Conservation (phyloP, 2,113 vertebrate genomes). For the Podarcis raffonei region DNA sequence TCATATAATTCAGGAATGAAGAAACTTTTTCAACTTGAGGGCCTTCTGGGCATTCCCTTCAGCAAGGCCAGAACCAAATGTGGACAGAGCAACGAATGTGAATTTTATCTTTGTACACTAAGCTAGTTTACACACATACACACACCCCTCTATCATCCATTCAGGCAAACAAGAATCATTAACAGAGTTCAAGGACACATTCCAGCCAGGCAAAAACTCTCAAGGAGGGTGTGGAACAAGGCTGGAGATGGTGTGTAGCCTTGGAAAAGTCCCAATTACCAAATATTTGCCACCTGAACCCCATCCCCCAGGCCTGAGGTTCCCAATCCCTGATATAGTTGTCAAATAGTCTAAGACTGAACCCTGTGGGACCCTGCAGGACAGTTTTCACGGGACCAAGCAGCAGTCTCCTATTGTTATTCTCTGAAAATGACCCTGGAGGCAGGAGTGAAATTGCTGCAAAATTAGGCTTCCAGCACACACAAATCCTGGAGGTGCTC, state of each 20-base stretch:
- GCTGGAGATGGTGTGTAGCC: no score
- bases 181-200: neutral
- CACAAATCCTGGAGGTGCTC: neutral
- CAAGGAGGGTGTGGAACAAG: no score
- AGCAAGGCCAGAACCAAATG: no score
- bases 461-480: neutral
- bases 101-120: no score
- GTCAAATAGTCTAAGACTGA: neutral
- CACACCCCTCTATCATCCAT: neutral
- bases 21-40: no score
- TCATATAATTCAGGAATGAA: no score
- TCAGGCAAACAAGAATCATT: neutral
- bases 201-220: no score
- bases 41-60: no score
- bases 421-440: neutral
- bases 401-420: neutral
- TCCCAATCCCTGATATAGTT: neutral
- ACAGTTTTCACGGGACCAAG: neutral
- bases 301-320: neutral
- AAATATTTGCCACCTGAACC: no score
- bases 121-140: no score
- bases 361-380: neutral
- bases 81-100: no score
- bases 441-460: neutral
- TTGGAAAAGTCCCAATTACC: neutral